A percentile compares a stretch with the other conserved stretches of the same genome.
phyloP scores from a whole-genome alignment of 2,113 vertebrate species.

The Pampusana beccarii region DNA sequence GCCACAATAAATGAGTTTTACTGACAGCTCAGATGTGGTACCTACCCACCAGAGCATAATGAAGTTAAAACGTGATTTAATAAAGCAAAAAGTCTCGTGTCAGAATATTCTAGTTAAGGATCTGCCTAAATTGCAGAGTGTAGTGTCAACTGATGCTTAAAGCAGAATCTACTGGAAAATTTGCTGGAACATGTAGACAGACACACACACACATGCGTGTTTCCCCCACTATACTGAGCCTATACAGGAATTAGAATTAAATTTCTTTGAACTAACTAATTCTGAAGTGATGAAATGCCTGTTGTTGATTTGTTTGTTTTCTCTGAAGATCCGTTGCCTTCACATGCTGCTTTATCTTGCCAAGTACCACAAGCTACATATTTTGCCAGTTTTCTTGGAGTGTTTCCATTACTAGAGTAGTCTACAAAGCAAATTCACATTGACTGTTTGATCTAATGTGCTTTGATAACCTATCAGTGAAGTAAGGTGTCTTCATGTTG shows the following conservation, averaged over 20 bases:
- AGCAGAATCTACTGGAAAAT: background rate
- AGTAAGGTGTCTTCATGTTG: background rate
- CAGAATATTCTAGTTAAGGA: background rate
- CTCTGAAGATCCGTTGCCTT: background rate
- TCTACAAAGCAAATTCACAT: background rate
- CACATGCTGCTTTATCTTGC: background rate
- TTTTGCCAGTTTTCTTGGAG: slow-evolving; percentile 39
- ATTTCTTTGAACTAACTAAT: background rate
- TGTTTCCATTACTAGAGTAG: background rate
- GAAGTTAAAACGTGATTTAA: background rate
- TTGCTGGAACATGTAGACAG: background rate
- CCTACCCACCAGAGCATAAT: background rate
- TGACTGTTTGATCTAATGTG: background rate
- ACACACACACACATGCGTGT: background rate
- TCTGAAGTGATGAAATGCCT: background rate
- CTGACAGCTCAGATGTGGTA: background rate
- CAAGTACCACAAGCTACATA: background rate
- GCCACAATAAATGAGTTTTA: background rate
- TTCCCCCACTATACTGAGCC: background rate
- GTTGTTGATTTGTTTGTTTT: slow-evolving; percentile 41
- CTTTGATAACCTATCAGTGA: background rate
- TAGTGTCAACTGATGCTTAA: background rate
- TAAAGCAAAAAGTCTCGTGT: background rate
- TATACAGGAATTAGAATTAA: background rate
- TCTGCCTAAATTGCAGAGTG: background rate